These are phyloP conservation scores for Alauda arvensis DNA, from an alignment of 2,797 vertebrate species.

Conservation along the genomic window DNA sequence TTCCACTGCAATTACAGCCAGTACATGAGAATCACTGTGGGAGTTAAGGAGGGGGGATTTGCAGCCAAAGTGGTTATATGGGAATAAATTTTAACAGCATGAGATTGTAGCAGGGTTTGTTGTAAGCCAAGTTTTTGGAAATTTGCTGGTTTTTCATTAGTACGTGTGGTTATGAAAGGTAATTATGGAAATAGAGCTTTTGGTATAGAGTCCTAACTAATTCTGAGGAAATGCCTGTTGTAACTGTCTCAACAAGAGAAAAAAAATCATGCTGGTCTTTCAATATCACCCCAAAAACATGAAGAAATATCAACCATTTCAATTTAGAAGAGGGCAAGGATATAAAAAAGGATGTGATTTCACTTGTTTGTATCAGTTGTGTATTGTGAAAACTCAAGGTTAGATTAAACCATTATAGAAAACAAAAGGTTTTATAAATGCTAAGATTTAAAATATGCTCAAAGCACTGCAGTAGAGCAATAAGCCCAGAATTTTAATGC, in stretches of 20 bases:
- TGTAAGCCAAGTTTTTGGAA: neutral
- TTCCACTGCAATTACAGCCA: neutral
- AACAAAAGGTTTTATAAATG: neutral
- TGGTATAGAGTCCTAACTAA: neutral
- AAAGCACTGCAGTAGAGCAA: neutral
- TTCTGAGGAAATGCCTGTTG: neutral
- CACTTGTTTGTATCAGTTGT: neutral
- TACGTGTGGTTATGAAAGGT: neutral
- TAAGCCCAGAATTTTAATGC: rapidly evolving
- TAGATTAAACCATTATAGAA: neutral
- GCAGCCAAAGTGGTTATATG: too few relatives aligned
- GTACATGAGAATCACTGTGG: neutral
- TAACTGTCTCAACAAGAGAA: neutral
- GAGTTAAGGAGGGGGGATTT: neutral
- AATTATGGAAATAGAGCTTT: neutral
- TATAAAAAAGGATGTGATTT: neutral
- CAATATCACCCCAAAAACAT: neutral
- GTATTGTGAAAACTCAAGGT: neutral
- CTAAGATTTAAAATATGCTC: neutral
- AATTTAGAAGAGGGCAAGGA: neutral
- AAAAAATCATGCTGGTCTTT: neutral
- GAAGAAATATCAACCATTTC: neutral
- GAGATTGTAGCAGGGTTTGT: neutral
- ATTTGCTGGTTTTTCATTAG: neutral
- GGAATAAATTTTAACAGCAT: neutral